Conservation (phyloP, 1,140 invertebrate genomes). For the Daktulosphaira vitifoliae region DNA sequence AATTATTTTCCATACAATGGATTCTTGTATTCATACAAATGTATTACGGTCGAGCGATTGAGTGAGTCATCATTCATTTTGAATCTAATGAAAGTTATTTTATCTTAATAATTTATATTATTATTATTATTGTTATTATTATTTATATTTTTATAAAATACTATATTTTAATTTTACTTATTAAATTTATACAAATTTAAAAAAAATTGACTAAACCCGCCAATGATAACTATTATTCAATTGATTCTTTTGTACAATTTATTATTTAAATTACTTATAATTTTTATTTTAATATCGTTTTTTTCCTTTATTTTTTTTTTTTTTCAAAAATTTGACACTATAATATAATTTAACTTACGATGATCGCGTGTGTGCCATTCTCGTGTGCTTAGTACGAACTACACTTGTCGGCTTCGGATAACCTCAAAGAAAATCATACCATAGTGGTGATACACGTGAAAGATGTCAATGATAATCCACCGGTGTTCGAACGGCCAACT, state of each 20-base stretch:
- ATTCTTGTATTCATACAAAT: too few species aligned
- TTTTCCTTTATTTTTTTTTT: background rate
- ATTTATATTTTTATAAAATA: background rate
- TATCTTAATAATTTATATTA: background rate
- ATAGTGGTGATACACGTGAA: conserved; percentile 92
- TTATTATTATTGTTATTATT: background rate
- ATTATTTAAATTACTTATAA: too few species aligned
- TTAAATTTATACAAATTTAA: background rate
- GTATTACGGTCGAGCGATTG: too few species aligned
- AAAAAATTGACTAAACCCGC: too few species aligned
- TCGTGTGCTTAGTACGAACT: conserved; percentile 69
- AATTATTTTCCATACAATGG: too few species aligned
- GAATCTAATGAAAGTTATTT: too few species aligned
- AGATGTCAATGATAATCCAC: conserved; percentile 84
- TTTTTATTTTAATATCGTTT: too few species aligned
- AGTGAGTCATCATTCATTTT: too few species aligned
- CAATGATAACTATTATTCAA: too few species aligned
- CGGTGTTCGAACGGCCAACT: conserved; percentile 83
- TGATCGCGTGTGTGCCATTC: background rate
- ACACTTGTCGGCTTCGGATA: conserved; percentile 84
- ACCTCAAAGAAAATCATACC: conserved; percentile 91
- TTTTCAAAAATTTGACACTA: background rate
- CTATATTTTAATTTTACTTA: conserved; percentile 1
- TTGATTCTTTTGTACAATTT: too few species aligned
- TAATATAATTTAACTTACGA: too few species aligned